Evolutionary conservation across 2,888 invertebrate genomes (phyloP), one percentile per base, ranked within the genome.

Genomic region (Uropetala carovei): DNA sequence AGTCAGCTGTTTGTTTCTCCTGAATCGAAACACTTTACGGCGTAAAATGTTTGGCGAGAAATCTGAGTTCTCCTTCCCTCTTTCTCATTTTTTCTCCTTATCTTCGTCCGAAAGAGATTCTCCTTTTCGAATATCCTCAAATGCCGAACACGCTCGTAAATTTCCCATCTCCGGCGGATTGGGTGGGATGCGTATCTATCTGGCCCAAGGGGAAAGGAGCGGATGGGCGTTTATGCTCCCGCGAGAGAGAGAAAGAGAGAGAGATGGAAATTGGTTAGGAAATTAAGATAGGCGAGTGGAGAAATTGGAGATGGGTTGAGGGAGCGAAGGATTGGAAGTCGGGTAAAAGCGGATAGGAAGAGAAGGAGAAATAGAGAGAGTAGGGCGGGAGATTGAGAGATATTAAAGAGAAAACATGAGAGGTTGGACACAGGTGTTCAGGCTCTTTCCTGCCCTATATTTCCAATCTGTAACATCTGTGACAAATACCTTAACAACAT

Each of bases 81-180:
- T 43, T 43, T 5, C 43, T 43, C 22, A n/a, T n/a, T 75, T 75
- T 75, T 75, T 22, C n/a, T n/a, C 11, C 11, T 27, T 43, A 43
- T 43, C 43, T 27, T 75, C 75, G 22, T 5, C 27, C 27, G 75
- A 75, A 75, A 68, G 43, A 27, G 9, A 22, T 14, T 75, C 18
- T 22, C 75, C 8, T 75, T 27, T 27, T 22, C 27, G 75, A 75
- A 13, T 13, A 27, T 18, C 22, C 75, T 14, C 22, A 68, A n/a
- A 68, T 68, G 68, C 9, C 68, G 68, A 75, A 18, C 8, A 18
- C 89, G 89, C 64, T 64, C 30, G 43, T 89, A 68, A 89, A 89
- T 89, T 89, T 89, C 43, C 89, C 89, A 89, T 89, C 89, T 89
- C 60, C 60, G 86, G 86, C 59, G 22, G 83, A 27, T 22, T 86